A percentile compares a stretch with the other conserved stretches of the same genome.
Conservation (phyloP, 2,888 invertebrate species). For the Amblyjoppa proteus region DNA sequence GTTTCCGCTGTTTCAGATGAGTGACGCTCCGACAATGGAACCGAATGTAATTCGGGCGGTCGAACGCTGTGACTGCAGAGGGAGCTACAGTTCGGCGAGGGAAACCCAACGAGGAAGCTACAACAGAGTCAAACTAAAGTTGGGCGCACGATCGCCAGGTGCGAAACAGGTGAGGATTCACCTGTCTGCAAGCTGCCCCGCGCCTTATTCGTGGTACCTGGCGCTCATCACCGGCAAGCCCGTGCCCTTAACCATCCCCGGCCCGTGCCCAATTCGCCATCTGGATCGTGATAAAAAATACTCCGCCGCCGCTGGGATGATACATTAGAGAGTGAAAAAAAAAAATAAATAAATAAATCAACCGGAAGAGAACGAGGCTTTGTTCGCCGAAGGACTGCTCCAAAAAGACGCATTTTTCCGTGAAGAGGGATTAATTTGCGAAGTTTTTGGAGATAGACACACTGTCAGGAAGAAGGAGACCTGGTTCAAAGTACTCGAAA, state of each 20-base stretch:
- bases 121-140: slow-evolving; percentile 28
- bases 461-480: too few species aligned
- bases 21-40: not conserved
- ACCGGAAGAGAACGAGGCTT: not conserved
- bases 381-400: not conserved
- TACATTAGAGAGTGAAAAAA: not conserved
- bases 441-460: too few species aligned
- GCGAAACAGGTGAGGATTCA: slow-evolving; percentile 82
- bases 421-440: too few species aligned
- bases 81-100: not conserved
- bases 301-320: not conserved
- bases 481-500: too few species aligned
- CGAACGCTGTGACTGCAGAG: not conserved
- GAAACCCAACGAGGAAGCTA: slow-evolving; percentile 27
- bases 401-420: too few species aligned
- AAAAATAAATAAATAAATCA: not conserved
- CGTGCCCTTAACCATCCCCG: slow-evolving; percentile 55
- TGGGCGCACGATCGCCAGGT: slow-evolving; percentile 75
- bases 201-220: not conserved
- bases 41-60: not conserved
- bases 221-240: slow-evolving; percentile 23
- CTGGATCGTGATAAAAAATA: slow-evolving; percentile 75
- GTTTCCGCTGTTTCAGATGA: not conserved
- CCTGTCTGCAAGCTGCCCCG: slow-evolving; percentile 82
- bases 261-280: slow-evolving; percentile 79